Evolutionary conservation across 2,888 invertebrate species (phyloP), one percentile per base, ranked within the genome.

Genomic region (Eristalis tenax): DNA sequence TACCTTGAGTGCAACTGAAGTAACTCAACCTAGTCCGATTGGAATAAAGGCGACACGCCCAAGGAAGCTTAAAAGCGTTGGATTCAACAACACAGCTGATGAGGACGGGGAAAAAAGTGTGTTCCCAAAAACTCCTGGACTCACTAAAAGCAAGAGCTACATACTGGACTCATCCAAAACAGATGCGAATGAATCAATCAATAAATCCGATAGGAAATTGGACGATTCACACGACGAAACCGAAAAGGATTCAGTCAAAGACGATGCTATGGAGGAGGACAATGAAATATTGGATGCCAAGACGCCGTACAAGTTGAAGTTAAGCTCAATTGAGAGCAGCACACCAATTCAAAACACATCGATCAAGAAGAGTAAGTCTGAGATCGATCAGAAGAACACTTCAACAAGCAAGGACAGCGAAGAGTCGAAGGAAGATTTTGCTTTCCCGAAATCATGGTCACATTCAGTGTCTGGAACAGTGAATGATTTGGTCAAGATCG

Each of bases 341-440:
- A 86, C 86, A 23, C 86, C 86, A 0, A 79, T 83, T 57, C 74
- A 71, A 35, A 71, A 32, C 11, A 73, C 23, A 0, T 85, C 81
- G 11, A 65, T 83, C 15, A 80, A 84, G 56, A 71, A 22, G 8
- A 59, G 64, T 4, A 26, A 26, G 26, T 64, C 56, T 23, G 5
- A 32, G 1, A 8, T 56, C 11, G 15, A 73, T 1, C 61, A 18
- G 64, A 40, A 69, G 8, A 18, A 66, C 5, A 10, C 74, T 32
- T 70, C 69, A 26, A 11, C 23, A 26, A 11, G 18, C 4, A 73
- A 80, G 11, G 79, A 73, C 15, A 40, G 40, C 22, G 22, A 38
- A 10, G 92, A 91, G 93, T 74, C 95, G 94, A 92, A 94, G 96
- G 2, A 95, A 96, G 90, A 92, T 94, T 82, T 94, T 97, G 79